Percentiles rank a stretch among this genome's conserved stretches.
These are phyloP conservation scores for Salvelinus sp. DNA, from an alignment of 2,113 vertebrate genomes.

Conservation along the genomic window DNA sequence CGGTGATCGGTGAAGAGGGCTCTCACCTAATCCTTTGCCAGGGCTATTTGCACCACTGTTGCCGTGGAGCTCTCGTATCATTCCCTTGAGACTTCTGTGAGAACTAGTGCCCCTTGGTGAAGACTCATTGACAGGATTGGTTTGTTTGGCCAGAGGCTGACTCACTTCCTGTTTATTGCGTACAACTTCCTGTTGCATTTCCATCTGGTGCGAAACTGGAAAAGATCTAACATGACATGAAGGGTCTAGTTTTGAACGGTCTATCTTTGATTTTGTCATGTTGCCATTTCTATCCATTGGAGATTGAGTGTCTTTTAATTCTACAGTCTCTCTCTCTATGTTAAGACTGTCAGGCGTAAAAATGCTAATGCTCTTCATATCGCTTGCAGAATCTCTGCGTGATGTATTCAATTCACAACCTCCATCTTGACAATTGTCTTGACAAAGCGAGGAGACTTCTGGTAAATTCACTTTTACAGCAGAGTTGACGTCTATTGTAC, in stretches of 20 bases:
- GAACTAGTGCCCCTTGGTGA: conserved; percentile 58
- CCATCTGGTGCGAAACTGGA: too few relatives aligned
- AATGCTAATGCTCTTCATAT: neutral
- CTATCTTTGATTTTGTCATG: too few relatives aligned
- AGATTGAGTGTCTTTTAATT: conserved; percentile 24
- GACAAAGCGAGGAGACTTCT: conserved; percentile 44
- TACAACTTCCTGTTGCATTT: too few relatives aligned
- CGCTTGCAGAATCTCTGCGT: neutral
- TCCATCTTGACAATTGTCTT: conserved; percentile 45
- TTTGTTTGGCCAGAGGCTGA: conserved; percentile 6
- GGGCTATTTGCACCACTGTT: conserved; percentile 38
- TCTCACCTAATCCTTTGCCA: conserved; percentile 28
- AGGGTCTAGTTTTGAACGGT: too few relatives aligned
- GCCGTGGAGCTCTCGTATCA: conserved; percentile 43
- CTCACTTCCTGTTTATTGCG: too few relatives aligned
- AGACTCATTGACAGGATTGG: neutral
- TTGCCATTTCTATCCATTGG: conserved; percentile 62
- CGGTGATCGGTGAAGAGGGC: conserved; percentile 52
- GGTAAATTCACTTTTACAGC: conserved; percentile 42
- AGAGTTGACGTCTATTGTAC: conserved; percentile 51
- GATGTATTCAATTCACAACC: conserved; percentile 15
- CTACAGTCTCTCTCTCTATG: neutral
- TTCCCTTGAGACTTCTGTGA: conserved; percentile 59
- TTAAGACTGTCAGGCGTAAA: conserved; percentile 3
- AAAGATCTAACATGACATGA: too few relatives aligned